Evolutionary conservation across 2,113 vertebrate genomes (phyloP), one percentile per base, ranked within the genome.

Genomic region (Glaucidium brasilianum): DNA sequence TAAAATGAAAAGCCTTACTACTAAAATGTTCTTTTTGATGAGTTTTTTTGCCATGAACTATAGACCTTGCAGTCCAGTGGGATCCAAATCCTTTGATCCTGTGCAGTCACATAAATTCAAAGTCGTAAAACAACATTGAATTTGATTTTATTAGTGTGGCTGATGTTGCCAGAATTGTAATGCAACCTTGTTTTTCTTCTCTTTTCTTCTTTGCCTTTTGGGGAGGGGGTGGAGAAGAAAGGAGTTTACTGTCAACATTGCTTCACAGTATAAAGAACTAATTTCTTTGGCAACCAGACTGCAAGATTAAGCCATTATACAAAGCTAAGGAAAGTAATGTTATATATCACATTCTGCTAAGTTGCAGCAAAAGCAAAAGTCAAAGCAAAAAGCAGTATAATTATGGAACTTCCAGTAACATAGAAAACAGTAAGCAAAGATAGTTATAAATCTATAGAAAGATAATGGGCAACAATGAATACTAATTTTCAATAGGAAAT

Each of bases 21-120:
- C 97, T 97, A 97, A 98, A 98, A 97, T 97, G 98, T 97, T 98
- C 97, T 98, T 98, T 98, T 98, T 98, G 98, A 98, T 98, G 98
- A 98, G 97, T 91, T 97, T 98, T 98, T 98, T 97, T 98, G 96
- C 97, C 98, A 98, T 98, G 98, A 98, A 98, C 98, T 98, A 97
- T 98, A 97, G 97, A 98, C 97, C 98, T 96, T 96, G 83, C 93
- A 89, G 97, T 98, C 98, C 97, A 98, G 96, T 97, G 98, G 97
- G 98, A 98, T 92, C 96, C 85, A 68, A 98, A 98, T 96, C 98
- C 98, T 98, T 98, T 98, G 98, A 98, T 98, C 98, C 97, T 86
- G 83, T 93, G 97, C 94, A 97, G 96, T 97, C 97, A 98, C 97
- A 98, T 98, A 98, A 98, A 98, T 98, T 98, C 95, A 92, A 93